These are phyloP conservation scores for Montipora cactus DNA, from an alignment of 64 coral and sea anemone genomes.

Conservation along the genomic window DNA sequence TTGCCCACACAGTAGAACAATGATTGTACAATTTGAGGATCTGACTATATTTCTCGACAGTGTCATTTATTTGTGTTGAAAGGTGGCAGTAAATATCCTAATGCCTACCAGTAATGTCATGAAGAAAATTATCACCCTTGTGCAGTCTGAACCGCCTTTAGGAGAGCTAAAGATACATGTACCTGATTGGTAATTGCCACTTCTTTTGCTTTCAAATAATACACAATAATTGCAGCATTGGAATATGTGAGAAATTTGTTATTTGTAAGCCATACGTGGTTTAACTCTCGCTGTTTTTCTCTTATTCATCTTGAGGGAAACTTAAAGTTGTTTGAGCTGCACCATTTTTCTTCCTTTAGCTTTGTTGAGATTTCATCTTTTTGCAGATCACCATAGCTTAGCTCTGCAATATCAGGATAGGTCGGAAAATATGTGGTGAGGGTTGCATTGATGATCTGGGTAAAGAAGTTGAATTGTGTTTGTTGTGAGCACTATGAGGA, in stretches of 20 bases:
- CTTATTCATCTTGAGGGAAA: constrained; percentile 23
- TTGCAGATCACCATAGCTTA: constrained; percentile 17
- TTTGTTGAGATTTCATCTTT: constrained; percentile 24
- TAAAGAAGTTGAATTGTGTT: no score
- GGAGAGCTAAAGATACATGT: no score
- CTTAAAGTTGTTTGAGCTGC: constrained; percentile 9
- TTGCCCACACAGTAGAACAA: no score
- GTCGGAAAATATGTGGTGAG: neutral
- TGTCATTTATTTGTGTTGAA: neutral
- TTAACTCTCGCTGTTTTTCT: constrained; percentile 31
- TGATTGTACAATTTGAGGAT: neutral
- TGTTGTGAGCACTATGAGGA: neutral
- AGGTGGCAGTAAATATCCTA: no score
- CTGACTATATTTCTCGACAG: constrained; percentile 21
- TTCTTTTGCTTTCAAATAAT: constrained; percentile 29
- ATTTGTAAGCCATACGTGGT: constrained; percentile 20
- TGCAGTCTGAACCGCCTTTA: no score
- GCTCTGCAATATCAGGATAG: constrained; percentile 44
- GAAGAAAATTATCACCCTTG: neutral
- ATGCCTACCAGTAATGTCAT: neutral
- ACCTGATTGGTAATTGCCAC: neutral
- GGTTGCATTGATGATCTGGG: no score
- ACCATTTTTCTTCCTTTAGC: constrained; percentile 20
- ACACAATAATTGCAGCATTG: constrained; percentile 25
- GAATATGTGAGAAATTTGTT: constrained; percentile 46